Base-by-base conservation (phyloP, 2,888 invertebrate species). In the Candidula unifasciata region DNA sequence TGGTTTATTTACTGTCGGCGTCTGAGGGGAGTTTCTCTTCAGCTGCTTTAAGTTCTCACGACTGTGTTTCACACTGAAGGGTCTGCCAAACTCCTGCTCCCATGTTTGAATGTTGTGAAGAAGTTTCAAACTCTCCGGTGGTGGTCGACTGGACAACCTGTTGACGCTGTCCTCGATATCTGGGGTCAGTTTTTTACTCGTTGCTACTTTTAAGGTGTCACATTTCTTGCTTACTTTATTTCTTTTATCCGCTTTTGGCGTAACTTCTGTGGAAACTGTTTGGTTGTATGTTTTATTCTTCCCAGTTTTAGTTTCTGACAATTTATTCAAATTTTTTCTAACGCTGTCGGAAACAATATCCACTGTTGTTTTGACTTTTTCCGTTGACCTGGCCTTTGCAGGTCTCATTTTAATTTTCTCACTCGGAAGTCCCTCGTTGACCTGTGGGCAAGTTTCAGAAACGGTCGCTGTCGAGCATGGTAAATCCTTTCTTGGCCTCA, bases 1-100 rank as follows among this genome's bases (percentile, higher is more conserved):
- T 6, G 52, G 5, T n/a, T 21, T 44, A 13, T n/a, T 21, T 13
- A 1, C n/a, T 52, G 52, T 13, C 44, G 52, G 35, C n/a, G 8
- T 52, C 10, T 73, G 73, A 13, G 6, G 13, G 6, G 73, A 2
- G 13, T 44, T 73, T 52, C 44, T 27, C 35, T 52, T 73, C 16
- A 10, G 16, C 2, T 52, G n/a, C 35, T 27, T n/a, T 3, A 44
- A 2, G 2, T 44, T 27, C 27, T 52, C 16, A 5, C 27, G 52
- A 16, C 44, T 27, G 10, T n/a, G 73, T 27, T 3, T 73, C 52
- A 73, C 5, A 16, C 27, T 44, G 10, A 73, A 10, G 5, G 73
- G 44, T n/a, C n/a, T 73, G 6, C 73, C 52, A 73, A 73, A 73
- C 24, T 73, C 73, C 16, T 21, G 21, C n/a, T 73, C 73, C 73